Conservation (phyloP, 2,888 invertebrate genomes). For the Synergus laeviventris region DNA sequence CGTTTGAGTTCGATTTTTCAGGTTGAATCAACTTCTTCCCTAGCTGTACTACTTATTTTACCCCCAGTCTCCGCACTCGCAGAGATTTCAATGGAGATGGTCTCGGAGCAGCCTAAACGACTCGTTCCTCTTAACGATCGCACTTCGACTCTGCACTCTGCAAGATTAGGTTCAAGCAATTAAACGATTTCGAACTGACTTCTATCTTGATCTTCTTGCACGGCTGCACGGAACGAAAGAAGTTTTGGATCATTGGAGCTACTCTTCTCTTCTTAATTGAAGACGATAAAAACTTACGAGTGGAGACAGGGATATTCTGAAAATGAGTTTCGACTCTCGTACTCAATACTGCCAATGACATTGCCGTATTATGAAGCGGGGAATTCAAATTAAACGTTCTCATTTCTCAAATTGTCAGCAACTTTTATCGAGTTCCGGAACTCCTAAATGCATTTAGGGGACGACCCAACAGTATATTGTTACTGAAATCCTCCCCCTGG, state of each 20-base stretch:
- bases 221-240: slow-evolving; percentile 35
- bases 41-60: slow-evolving; percentile 30
- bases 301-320: slow-evolving; percentile 4
- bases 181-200: slow-evolving; percentile 51
- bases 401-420: background rate
- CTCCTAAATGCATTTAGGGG: background rate
- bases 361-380: background rate
- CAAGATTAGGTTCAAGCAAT: slow-evolving; percentile 59
- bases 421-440: background rate
- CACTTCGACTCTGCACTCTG: slow-evolving; percentile 45
- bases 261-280: slow-evolving; percentile 32
- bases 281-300: slow-evolving; percentile 19
- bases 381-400: background rate
- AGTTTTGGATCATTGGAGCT: slow-evolving; percentile 36
- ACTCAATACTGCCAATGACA: slow-evolving; percentile 8
- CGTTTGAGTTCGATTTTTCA: slow-evolving; percentile 25
- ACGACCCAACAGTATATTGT: background rate
- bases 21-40: background rate
- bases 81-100: slow-evolving; percentile 50
- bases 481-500: background rate
- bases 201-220: slow-evolving; percentile 41
- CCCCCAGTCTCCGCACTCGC: slow-evolving; percentile 2
- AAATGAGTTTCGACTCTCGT: slow-evolving; percentile 10
- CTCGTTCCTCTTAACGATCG: slow-evolving; percentile 48
- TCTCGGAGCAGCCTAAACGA: slow-evolving; percentile 45